Evolutionary conservation across 2,888 invertebrate species (phyloP), one percentile per base, ranked within the genome.

Genomic region (Drosophila stalkeri): DNA sequence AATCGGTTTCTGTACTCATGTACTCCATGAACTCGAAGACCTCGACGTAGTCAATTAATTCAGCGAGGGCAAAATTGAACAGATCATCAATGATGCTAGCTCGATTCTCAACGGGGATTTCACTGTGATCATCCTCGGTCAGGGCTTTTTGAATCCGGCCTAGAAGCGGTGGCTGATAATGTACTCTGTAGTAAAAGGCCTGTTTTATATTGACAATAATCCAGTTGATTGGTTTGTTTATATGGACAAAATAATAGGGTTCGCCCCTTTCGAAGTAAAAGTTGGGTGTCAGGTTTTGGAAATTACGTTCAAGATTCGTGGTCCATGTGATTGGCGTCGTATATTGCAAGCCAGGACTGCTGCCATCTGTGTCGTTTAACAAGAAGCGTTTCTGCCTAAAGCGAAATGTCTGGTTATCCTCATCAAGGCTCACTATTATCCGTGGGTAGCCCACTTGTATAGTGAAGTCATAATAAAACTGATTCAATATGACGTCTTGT

Each of bases 1-100:
- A 97, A 3, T 49, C 51, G 18, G 51, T 18, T 33, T 51, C 51
- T 14, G n/a, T 14, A 33, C 33, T 51, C 51, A 51, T 51, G 18
- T 51, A 51, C 51, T 51, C 51, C 51, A 51, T 51, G 33, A 51
- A 51, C 51, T 33, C 33, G 18, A 51, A 12, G 33, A 51, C 51
- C 18, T 51, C 51, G 12, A 18, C 51, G 12, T 51, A 51, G 51
- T 51, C 51, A 51, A 33, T 18, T 18, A 51, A 11, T 18, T 51
- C 51, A 3, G 33, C 51, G 18, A 18, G 51, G 12, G 51, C 51
- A 33, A 51, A 33, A 18, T 51, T 51, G 18, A 51, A 51, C 18
- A 51, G 33, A 51, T 51, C 51, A 7, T 51, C 51, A 51, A 51
- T 6, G 51, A 51, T n/a, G 3, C 18, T 33, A 0, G 51, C 51